A percentile compares a stretch with the other conserved stretches of the same genome.
Conservation (phyloP, 2,113 vertebrate species). For the Coptodon bakossiorum region DNA sequence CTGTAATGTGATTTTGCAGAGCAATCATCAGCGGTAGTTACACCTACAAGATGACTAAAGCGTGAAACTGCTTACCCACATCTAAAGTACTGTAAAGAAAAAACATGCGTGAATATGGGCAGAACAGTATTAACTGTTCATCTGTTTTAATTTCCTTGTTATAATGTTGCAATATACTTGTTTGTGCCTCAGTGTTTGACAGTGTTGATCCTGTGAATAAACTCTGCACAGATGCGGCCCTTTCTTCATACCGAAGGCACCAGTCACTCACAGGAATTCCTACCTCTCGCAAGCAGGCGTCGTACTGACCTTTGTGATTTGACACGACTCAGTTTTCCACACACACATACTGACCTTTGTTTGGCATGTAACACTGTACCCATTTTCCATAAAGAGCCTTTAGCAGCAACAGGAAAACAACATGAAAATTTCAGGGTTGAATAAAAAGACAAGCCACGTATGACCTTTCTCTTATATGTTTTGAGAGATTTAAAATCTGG, state of each 20-base stretch:
- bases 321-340: constrained; percentile 30
- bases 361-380: constrained; percentile 57
- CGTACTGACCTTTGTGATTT: constrained; percentile 53
- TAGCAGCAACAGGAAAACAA: constrained; percentile 22
- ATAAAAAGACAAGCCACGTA: neutral
- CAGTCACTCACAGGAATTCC: neutral
- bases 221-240: neutral
- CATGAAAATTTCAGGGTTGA: neutral
- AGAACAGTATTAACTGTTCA: neutral
- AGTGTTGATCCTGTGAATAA: constrained; percentile 11
- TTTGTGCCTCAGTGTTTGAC: neutral
- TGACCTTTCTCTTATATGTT: neutral
- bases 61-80: neutral
- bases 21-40: constrained; percentile 27
- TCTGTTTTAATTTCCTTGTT: neutral
- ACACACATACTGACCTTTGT: constrained; percentile 59
- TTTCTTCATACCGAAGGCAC: neutral
- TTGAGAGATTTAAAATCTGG: constrained; percentile 24
- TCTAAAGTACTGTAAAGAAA: neutral
- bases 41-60: constrained; percentile 11
- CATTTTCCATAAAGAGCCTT: constrained; percentile 51
- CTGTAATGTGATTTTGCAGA: constrained; percentile 24
- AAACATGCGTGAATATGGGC: neutral
- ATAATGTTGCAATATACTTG: neutral
- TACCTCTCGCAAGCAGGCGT: constrained; percentile 16